Percentiles rank a stretch among this genome's conserved stretches.
Conservation (phyloP, 2,888 invertebrate species). For the Sericinus montela region DNA sequence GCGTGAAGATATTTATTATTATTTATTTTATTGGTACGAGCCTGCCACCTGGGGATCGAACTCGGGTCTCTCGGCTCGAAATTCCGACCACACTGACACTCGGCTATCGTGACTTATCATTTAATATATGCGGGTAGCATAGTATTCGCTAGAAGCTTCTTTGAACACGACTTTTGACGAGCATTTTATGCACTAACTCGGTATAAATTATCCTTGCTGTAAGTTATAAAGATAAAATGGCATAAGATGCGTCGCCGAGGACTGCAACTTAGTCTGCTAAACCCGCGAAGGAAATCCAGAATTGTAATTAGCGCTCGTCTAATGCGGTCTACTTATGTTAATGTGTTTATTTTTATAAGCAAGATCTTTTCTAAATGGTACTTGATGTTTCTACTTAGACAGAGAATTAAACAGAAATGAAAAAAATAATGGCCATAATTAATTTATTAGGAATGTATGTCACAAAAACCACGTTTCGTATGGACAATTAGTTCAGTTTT, state of each 20-base stretch:
- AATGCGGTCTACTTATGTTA: neutral
- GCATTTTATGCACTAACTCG: no score
- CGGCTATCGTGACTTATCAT: no score
- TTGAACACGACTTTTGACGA: no score
- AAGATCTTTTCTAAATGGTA: neutral
- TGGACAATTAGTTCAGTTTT: no score
- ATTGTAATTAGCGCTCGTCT: neutral
- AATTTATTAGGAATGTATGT: neutral
- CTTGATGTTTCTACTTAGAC: neutral
- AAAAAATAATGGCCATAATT: slow-evolving; percentile 1
- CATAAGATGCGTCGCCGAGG: neutral
- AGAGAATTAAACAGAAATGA: neutral
- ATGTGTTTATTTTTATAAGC: slow-evolving; percentile 5
- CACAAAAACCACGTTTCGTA: no score
- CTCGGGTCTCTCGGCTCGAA: no score
- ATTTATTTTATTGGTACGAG: no score
- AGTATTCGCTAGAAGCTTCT: no score
- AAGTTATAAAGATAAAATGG: neutral
- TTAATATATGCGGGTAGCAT: no score
- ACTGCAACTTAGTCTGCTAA: neutral
- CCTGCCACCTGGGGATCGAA: no score
- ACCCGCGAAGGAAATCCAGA: neutral
- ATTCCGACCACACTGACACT: no score
- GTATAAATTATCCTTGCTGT: neutral
- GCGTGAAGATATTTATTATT: no score